A percentile compares a stretch with the other conserved stretches of the same genome.
phyloP scores from a whole-genome alignment of 2,797 vertebrate species.

The Pipistrellus pipistrellus region DNA sequence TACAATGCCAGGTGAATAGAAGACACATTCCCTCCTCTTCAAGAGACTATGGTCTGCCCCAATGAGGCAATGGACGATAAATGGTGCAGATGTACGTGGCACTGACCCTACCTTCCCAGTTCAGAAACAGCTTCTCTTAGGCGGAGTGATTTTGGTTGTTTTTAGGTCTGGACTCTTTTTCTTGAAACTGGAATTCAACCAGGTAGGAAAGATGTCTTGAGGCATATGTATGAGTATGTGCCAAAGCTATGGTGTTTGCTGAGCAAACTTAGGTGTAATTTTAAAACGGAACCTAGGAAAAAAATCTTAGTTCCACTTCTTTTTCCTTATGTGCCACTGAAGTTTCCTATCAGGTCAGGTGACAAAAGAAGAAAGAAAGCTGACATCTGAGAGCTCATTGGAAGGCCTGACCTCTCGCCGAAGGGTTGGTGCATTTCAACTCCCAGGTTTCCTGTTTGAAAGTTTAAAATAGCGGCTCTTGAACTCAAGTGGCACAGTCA shows the following conservation, averaged over 20 bases:
- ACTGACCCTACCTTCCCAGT: background rate
- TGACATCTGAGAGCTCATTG: conserved; percentile 50
- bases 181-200: conserved; percentile 50
- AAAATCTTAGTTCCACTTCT: background rate
- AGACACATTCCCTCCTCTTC: background rate
- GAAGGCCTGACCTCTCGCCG: conserved; percentile 29
- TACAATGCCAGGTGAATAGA: background rate
- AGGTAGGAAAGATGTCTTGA: conserved; percentile 56
- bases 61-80: background rate
- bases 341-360: background rate
- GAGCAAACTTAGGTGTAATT: conserved; percentile 36
- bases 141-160: background rate
- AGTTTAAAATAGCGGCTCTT: conserved; percentile 50
- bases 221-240: background rate
- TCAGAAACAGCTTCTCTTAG: conserved; percentile 13
- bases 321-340: background rate
- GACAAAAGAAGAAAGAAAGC: background rate
- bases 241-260: conserved; percentile 15
- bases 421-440: conserved; percentile 58
- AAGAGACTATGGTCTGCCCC: background rate
- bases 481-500: conserved; percentile 17
- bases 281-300: background rate
- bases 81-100: background rate
- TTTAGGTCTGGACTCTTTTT: conserved; percentile 54
- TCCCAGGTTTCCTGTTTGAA: conserved; percentile 75